A percentile compares a stretch with the other conserved stretches of the same genome.
Conservation (phyloP, 2,797 vertebrate genomes). For the Xyrichtys novacula region DNA sequence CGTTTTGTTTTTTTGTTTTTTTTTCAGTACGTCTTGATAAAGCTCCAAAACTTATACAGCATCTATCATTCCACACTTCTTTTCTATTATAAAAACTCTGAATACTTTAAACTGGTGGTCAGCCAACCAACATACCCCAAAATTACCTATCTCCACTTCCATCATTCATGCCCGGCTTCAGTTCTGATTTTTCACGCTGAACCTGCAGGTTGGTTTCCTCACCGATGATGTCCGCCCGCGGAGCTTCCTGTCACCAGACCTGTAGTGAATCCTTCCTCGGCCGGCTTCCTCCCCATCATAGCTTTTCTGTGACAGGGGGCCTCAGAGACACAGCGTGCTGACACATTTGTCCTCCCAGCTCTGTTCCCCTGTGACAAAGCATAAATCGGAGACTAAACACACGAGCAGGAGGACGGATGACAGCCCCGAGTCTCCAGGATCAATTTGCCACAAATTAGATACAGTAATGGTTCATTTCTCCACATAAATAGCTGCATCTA, state of each 20-base stretch:
- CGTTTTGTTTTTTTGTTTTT: too few species aligned
- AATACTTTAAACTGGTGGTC: background rate
- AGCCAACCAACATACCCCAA: background rate
- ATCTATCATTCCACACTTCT: background rate
- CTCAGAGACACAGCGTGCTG: conserved; percentile 49
- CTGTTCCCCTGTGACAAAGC: conserved; percentile 51
- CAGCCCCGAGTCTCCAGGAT: conserved; percentile 70
- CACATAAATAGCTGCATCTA: conserved; percentile 73
- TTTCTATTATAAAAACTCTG: background rate
- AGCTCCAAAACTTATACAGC: too few species aligned
- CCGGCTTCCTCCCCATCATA: conserved; percentile 36
- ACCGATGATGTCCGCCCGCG: background rate
- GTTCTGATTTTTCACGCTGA: background rate
- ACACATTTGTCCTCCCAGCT: conserved; percentile 66
- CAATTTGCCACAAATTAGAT: conserved; percentile 82
- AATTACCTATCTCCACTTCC: background rate
- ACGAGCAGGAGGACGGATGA: conserved; percentile 70
- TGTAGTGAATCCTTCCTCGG: conserved; percentile 33
- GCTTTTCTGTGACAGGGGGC: conserved; percentile 54
- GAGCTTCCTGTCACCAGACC: conserved; percentile 19
- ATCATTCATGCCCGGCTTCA: background rate
- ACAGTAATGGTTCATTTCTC: conserved; percentile 80
- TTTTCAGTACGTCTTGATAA: too few species aligned
- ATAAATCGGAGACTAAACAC: conserved; percentile 65
- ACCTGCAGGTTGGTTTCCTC: conserved; percentile 14